Percentiles rank a stretch among this genome's conserved stretches.
Conservation (phyloP, 2,797 vertebrate species). For the Chelmon rostratus region DNA sequence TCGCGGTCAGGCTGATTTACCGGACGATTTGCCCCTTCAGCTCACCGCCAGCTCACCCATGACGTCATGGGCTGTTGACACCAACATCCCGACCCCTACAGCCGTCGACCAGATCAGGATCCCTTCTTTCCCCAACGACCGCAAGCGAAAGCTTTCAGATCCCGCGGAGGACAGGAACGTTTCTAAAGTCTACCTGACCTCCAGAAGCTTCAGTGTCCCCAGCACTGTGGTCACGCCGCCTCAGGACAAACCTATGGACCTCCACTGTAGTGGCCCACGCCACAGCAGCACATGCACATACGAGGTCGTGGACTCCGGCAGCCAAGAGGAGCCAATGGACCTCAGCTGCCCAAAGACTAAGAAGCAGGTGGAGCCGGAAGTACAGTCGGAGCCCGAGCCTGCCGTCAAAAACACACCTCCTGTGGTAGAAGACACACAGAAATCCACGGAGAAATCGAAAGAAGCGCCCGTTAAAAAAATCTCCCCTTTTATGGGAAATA, state of each 20-base stretch:
- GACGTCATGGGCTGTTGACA: conserved; percentile 83
- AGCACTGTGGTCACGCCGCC: conserved; percentile 81
- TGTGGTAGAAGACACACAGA: conserved; percentile 39
- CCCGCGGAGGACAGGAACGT: conserved; percentile 83
- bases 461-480: conserved; percentile 85
- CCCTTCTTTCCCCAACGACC: conserved; percentile 79
- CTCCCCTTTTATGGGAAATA: conserved; percentile 97
- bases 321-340: conserved; percentile 97
- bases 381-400: conserved; percentile 47
- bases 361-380: conserved; percentile 56
- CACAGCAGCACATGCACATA: conserved; percentile 53
- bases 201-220: conserved; percentile 91
- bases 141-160: conserved; percentile 94
- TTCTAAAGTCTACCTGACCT: conserved; percentile 89
- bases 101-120: conserved; percentile 78
- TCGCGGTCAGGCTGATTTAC: conserved; percentile 79
- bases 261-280: conserved; percentile 75
- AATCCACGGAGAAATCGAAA: conserved; percentile 78
- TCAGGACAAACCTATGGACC: conserved; percentile 88
- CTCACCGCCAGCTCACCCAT: conserved; percentile 90
- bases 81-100: conserved; percentile 64
- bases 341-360: conserved; percentile 94
- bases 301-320: conserved; percentile 78
- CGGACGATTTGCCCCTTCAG: conserved; percentile 88
- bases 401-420: conserved; percentile 35